Evolutionary conservation across 2,113 vertebrate genomes (phyloP), one percentile per base, ranked within the genome.

Genomic region (Sylvietta virens): DNA sequence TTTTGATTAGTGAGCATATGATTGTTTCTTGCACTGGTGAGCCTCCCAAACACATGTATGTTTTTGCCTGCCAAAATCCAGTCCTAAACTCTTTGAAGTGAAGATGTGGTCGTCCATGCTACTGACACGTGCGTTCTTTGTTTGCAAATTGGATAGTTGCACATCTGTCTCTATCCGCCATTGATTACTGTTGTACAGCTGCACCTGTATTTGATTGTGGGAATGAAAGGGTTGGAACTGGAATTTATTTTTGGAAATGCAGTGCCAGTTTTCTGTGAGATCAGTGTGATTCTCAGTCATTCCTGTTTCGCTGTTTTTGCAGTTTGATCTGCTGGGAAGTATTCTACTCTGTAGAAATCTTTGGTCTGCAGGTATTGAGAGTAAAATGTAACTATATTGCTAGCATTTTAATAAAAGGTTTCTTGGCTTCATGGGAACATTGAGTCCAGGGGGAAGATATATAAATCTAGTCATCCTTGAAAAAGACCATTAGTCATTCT

Each of bases 11-110:
- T 5, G 76, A 90, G 67, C 9, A 0, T 60, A 86, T 8, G 31
- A 74, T 88, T 0, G 6, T 92, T 96, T 35, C 92, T 96, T 93
- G 88, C 37, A 5, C 88, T 96, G 88, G 45, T 74, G 93, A 95
- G 85, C 93, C 76, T 95, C 95, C 57, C 86, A 81, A 93, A 96
- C 92, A 93, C 90, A 86, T 95, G 94, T 90, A 96, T 94, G 90
- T 58, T 93, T 95, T 94, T 90, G 90, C 87, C 64, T 95, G 94
- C 94, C 94, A 97, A 95, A 88, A 81, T 93, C 39, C 88, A 88
- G 88, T 33, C 70, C 82, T 48, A 4, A 96, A 64, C 65, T 86
- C 95, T 97, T 97, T 95, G 94, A 97, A 96, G 94, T 93, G 92
- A 96, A 92, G 85, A 94, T 3, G 31, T 86, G 90, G 93, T 6